These are phyloP conservation scores for Eurystomus gularis DNA, from an alignment of 2,113 vertebrate genomes.

Conservation along the genomic window DNA sequence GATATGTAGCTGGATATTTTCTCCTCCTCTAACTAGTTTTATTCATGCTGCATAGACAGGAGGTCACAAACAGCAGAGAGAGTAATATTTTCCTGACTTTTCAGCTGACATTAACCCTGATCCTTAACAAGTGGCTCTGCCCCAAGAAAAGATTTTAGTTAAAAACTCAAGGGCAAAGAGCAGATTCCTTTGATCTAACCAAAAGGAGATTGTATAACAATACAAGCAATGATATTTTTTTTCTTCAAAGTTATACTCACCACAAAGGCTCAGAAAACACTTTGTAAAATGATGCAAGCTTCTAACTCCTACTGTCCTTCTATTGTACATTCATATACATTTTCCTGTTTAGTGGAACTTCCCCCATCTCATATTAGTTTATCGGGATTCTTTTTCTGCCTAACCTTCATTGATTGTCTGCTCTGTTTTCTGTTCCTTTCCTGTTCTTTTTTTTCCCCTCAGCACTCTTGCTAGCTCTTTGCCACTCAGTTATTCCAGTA, in stretches of 20 bases:
- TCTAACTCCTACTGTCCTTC: not conserved
- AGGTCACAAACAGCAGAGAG: not conserved
- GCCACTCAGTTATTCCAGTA: not conserved
- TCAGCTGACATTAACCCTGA: not conserved
- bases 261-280: not conserved
- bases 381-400: not conserved
- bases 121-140: not conserved
- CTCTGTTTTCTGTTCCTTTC: not conserved
- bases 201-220: not conserved
- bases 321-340: not conserved
- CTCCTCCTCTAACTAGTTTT: not conserved
- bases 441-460: not conserved
- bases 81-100: not conserved
- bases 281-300: not conserved
- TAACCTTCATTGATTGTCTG: not conserved
- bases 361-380: not conserved
- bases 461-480: not conserved
- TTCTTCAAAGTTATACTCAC: not conserved
- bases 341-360: not conserved
- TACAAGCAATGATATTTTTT: not conserved
- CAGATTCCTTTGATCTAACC: not conserved
- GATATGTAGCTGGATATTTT: not conserved
- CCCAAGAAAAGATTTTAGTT: not conserved
- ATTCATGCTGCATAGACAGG: not conserved
- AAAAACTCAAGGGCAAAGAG: not conserved